Evolutionary conservation across 2,113 vertebrate genomes (phyloP).

Genomic region (Brachirus orientalis): DNA sequence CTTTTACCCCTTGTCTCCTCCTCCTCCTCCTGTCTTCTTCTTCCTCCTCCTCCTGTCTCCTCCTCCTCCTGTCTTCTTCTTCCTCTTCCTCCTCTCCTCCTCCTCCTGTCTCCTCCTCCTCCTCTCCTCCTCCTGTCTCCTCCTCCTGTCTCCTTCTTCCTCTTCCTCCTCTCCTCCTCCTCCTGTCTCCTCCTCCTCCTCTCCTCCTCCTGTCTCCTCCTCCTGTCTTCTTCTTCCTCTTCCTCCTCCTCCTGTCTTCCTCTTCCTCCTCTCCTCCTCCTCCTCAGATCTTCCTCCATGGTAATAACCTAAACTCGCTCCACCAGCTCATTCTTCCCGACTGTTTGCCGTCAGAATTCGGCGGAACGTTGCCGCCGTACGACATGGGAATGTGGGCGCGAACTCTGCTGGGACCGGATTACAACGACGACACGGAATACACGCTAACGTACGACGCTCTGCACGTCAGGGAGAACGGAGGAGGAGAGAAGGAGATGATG

Average conservation of each 20-base stretch:
- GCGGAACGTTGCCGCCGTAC: slow-evolving; percentile 95
- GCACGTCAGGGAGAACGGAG: slow-evolving; percentile 75
- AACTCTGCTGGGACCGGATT: slow-evolving; percentile 94
- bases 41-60: too few species aligned
- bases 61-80: too few species aligned
- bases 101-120: fast-evolving
- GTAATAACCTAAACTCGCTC: slow-evolving; percentile 97
- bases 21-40: not conserved
- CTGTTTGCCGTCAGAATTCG: slow-evolving; percentile 96
- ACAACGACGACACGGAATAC: slow-evolving; percentile 95
- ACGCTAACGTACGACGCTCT: slow-evolving; percentile 89
- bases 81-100: not conserved
- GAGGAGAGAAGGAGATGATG: slow-evolving; percentile 85
- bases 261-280: not conserved
- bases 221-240: too few species aligned
- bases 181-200: not conserved
- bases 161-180: too few species aligned
- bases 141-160: too few species aligned
- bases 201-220: too few species aligned
- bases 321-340: slow-evolving; percentile 96
- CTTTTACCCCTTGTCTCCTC: not conserved
- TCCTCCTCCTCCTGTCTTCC: too few species aligned
- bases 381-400: slow-evolving; percentile 98
- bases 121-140: not conserved
- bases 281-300: slow-evolving; percentile 95